These are phyloP conservation scores for Enteromius viviparus DNA, from an alignment of 2,797 vertebrate genomes.

Conservation along the genomic window DNA sequence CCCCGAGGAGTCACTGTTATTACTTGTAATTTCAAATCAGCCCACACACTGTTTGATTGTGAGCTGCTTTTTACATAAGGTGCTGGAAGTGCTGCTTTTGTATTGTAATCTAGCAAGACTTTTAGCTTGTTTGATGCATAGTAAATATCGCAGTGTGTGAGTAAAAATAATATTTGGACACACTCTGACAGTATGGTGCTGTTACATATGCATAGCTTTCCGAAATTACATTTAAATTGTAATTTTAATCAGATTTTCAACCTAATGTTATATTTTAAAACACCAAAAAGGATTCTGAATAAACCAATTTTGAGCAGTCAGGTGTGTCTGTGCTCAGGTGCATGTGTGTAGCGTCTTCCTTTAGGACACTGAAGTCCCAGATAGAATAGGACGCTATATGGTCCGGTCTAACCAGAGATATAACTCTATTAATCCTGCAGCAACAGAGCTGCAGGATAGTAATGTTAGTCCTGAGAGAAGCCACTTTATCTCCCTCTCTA, in stretches of 20 bases:
- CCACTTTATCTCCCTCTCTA: constrained; percentile 31
- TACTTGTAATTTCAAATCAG: constrained; percentile 29
- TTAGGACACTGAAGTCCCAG: constrained; percentile 11
- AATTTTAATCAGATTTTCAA: not conserved
- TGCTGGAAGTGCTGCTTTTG: constrained; percentile 2
- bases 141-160: not conserved
- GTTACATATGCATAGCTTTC: not conserved
- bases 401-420: constrained; percentile 2
- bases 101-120: not conserved
- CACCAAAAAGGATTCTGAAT: not conserved
- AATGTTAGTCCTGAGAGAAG: constrained; percentile 25
- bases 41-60: constrained; percentile 27
- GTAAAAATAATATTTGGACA: not conserved
- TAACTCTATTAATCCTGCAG: constrained; percentile 38
- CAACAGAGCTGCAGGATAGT: constrained; percentile 37
- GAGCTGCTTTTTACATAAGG: constrained; percentile 26
- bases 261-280: not conserved
- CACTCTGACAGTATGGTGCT: not conserved
- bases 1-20: constrained; percentile 21
- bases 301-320: not conserved
- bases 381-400: not conserved
- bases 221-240: not conserved
- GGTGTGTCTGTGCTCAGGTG: not conserved
- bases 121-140: not conserved
- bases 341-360: not conserved